Evolutionary conservation across 2,888 invertebrate species (phyloP), one percentile per base, ranked within the genome.

Genomic region (Capitulum mitella): DNA sequence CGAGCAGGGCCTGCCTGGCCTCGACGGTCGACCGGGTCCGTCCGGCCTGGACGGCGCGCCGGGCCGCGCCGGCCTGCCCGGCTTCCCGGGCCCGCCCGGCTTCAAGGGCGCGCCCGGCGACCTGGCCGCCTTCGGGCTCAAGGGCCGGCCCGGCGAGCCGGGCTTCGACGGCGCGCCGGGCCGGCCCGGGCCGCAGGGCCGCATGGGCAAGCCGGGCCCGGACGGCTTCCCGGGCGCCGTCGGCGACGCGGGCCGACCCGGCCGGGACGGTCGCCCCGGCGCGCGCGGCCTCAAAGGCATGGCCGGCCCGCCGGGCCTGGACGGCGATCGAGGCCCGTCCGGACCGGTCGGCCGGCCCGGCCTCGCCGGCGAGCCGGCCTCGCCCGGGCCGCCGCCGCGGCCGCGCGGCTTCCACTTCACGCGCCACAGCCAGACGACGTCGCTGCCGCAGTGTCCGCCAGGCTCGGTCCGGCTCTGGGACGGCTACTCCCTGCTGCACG

Each of bases 401-500:
- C 93, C 93, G 81, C 90, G 95, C 84, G 98, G 98, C 26, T 98
- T 93, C 87, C 91, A 92, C 84, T 94, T 98, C 85, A 89, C 94
- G 1, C 89, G 93, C 79, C 99, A 99, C 88, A 98, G 97, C 6
- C 98, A 98, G 87, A 90, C 92, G 0, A 90, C 90, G 78, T 87
- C 89, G 83, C 90, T 93, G 79, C 97, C 98, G 0, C 85, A 88
- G 16, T 98, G 98, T 86, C 97, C 98, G 0, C 86, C 86, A 34
- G 92, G 94, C 79, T 93, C 95, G 0, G 87, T 89, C 0, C 90
- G 91, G 83, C 85, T 98, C 82, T 98, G 98, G 98, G 92, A 92
- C 80, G 98, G 89, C 78, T 99, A 93, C 86, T 98, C 98, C 6
- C 88, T 99, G 5, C 89, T 98, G 64, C 96, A 97, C 84, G 92